Evolutionary conservation across 2,888 invertebrate genomes (phyloP), one percentile per base, ranked within the genome.

Genomic region (Clusia tigrina): DNA sequence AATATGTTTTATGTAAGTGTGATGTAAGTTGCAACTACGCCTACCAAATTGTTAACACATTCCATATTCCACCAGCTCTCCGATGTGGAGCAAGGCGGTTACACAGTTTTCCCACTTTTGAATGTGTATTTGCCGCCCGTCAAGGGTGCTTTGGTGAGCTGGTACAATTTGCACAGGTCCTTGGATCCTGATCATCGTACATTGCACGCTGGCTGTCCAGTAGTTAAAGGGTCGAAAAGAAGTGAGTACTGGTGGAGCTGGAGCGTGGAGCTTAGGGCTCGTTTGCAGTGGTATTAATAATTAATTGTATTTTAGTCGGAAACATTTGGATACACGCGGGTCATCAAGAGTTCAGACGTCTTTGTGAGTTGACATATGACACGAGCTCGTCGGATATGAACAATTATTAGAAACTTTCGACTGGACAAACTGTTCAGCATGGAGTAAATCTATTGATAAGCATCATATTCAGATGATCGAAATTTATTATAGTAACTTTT

Each of bases 21-120:
- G 2, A 1, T 17, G 25, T 20, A 22, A 9, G 5, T 9, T 15
- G 9, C 17, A 17, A n/a, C n/a, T n/a, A n/a, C n/a, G 3, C n/a
- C n/a, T n/a, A n/a, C n/a, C n/a, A n/a, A n/a, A n/a, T n/a, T n/a
- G n/a, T n/a, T n/a, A n/a, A n/a, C n/a, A 22, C 25, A 2, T 6
- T 12, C 9, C 2, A 12, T 20, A 6, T 22, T 18, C 9, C 54
- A 25, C 15, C 79, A 97, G 96, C 94, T 98, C 91, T 93, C 93
- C 62, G 95, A 97, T 80, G 98, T 98, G n/a, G 89, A 91, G 25
- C 94, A 94, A 80, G 98, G 98, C 1, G 98, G 98, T 37, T 96
- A 95, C 5, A 98, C 98, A 0, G 97, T 97, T 12, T 98, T 98
- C 83, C 94, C 97, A 0, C 88, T 89, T 67, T 86, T 97, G n/a